Evolutionary conservation across 92 coral and sea anemone genomes (phyloP).

Genomic region (Anthopleura xanthogrammica): DNA sequence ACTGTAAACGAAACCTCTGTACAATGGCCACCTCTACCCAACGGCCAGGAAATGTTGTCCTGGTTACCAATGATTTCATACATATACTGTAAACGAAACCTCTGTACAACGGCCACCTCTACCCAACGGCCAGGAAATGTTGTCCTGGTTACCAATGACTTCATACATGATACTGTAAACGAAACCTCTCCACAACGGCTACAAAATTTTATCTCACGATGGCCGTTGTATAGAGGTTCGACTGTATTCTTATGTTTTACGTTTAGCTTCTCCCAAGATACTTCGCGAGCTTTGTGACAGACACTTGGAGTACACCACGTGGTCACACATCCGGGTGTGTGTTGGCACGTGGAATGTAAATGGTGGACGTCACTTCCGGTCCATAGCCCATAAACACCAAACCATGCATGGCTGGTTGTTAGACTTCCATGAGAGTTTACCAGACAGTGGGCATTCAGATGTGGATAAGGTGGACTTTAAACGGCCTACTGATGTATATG

Average conservation of each 20-base stretch:
- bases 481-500: conserved; percentile 88
- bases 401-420: conserved; percentile 98
- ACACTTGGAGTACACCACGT: conserved; percentile 96
- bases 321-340: conserved; percentile 91
- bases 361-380: conserved; percentile 98
- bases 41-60: no score
- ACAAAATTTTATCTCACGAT: no score
- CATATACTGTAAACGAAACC: no score
- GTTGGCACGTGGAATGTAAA: conserved; percentile 98
- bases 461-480: conserved; percentile 60
- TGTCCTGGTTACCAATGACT: no score
- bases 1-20: no score
- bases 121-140: no score
- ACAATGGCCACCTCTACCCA: no score
- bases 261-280: conserved; percentile 86
- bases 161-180: no score
- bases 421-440: conserved; percentile 84
- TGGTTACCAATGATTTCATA: no score
- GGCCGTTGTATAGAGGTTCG: no score
- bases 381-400: conserved; percentile 97
- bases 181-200: no score
- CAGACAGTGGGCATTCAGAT: conserved; percentile 77
- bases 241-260: neutral
- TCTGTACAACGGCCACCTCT: no score
- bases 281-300: conserved; percentile 97